A percentile compares a stretch with the other conserved stretches of the same genome.
phyloP scores from a whole-genome alignment of 2,888 invertebrate species.

The Drosophila stalkeri region DNA sequence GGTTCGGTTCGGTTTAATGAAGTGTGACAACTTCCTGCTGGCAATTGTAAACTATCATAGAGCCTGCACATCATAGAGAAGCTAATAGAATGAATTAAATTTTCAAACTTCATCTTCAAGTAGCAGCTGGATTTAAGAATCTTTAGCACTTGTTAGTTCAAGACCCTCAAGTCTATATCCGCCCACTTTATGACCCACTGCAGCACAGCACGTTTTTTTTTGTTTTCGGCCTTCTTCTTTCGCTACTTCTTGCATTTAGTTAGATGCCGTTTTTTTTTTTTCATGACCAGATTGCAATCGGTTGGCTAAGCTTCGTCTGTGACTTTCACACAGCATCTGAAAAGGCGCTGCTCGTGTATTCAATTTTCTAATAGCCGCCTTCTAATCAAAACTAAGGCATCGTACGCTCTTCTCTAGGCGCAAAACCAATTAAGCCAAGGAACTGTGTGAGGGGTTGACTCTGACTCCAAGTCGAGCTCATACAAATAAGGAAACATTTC shows the following conservation, averaged over 20 bases:
- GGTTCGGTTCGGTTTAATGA: neutral
- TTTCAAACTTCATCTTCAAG: neutral
- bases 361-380: constrained; percentile 77
- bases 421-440: constrained; percentile 75
- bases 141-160: constrained; percentile 22
- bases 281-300: constrained; percentile 59
- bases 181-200: constrained; percentile 53
- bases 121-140: neutral
- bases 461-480: constrained; percentile 14
- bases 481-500: constrained; percentile 73
- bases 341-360: constrained; percentile 57
- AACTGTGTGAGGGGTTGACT: constrained; percentile 19
- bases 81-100: neutral
- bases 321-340: constrained; percentile 49
- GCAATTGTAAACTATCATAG: constrained; percentile 22
- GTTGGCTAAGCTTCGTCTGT: constrained; percentile 19
- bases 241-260: neutral
- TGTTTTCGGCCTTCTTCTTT: constrained; percentile 1
- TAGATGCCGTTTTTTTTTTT: constrained; percentile 48
- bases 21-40: constrained; percentile 53
- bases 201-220: constrained; percentile 32
- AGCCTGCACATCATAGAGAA: neutral
- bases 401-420: constrained; percentile 63
- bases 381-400: constrained; percentile 77
- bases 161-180: constrained; percentile 12